Evolutionary conservation across 1,140 invertebrate species (phyloP).

Genomic region (Hetaerina americana): DNA sequence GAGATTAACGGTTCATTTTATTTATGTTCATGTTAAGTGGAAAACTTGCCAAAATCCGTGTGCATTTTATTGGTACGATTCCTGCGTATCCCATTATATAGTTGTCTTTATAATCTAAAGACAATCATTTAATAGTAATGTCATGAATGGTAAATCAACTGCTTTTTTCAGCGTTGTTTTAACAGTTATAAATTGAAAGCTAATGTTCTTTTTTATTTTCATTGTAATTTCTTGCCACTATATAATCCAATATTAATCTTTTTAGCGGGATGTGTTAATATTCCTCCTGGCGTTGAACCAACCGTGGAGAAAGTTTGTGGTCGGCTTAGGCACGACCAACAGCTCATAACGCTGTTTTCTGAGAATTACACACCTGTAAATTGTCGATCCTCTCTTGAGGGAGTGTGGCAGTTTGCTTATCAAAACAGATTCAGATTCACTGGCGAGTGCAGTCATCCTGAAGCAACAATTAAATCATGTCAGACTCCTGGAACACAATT

Average conservation of each 20-base stretch:
- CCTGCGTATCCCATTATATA: too few relatives aligned
- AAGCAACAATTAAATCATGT: constrained; percentile 83
- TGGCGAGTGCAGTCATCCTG: constrained; percentile 74
- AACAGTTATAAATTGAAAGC: constrained; percentile 3
- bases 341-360: constrained; percentile 73
- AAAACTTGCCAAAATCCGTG: too few relatives aligned
- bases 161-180: neutral
- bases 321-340: constrained; percentile 58
- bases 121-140: too few relatives aligned
- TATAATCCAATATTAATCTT: constrained; percentile 17
- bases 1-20: too few relatives aligned
- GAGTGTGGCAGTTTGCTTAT: constrained; percentile 90
- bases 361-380: constrained; percentile 85
- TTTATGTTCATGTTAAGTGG: too few relatives aligned
- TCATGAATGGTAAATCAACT: too few relatives aligned
- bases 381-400: constrained; percentile 83
- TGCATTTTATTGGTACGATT: too few relatives aligned
- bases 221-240: constrained; percentile 9
- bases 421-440: constrained; percentile 76
- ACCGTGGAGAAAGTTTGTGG: constrained; percentile 63
- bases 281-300: constrained; percentile 44
- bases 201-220: neutral
- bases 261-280: constrained; percentile 58
- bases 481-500: constrained; percentile 92
- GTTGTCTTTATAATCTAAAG: too few relatives aligned